Evolutionary conservation across 2,113 vertebrate genomes (phyloP), one percentile per base, ranked within the genome.

Genomic region (Furnarius figulus): DNA sequence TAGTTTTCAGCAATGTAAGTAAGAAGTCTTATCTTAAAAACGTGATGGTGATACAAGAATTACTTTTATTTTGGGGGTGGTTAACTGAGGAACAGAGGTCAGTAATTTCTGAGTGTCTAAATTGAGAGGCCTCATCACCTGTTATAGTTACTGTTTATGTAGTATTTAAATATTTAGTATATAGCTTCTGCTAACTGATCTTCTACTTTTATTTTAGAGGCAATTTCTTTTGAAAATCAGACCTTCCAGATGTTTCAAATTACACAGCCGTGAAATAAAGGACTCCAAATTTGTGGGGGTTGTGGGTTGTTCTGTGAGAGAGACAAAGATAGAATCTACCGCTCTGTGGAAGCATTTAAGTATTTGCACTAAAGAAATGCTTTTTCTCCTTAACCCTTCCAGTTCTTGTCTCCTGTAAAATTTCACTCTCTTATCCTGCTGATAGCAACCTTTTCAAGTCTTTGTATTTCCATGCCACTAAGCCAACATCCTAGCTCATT

Each of bases 201-300:
- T 85, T 89, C 70, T 71, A 72, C 61, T 66, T 56, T 75, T 82
- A 59, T 75, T 92, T 90, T 87, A 92, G 70, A 87, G 89, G 84
- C 91, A 84, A 75, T 9, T 77, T 56, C 42, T 93, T 92, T 77
- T 87, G 78, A 75, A 91, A 93, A 90, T 76, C 53, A 76, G 62
- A 4, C 39, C 87, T 79, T 67, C 71, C 95, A 96, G 75, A 76
- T 96, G 92, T 93, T 95, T 93, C 79, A 80, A 62, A 83, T 95
- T 94, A 88, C 40, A 55, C 40, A 49, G 40, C 37, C 53, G 42
- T 88, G 75, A 80, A 94, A 90, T 88, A 76, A 92, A 94, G 62
- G 53, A 52, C 85, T 91, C 39, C 40, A 19, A 61, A 86, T 3
- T 24, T 76, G 25, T 30, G 78, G 74, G 90, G 78, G 44, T 72